Percentiles rank a stretch among this genome's conserved stretches.
These are phyloP conservation scores for Kryphioiulus occultus DNA, from an alignment of 2,888 invertebrate species.

Conservation along the genomic window DNA sequence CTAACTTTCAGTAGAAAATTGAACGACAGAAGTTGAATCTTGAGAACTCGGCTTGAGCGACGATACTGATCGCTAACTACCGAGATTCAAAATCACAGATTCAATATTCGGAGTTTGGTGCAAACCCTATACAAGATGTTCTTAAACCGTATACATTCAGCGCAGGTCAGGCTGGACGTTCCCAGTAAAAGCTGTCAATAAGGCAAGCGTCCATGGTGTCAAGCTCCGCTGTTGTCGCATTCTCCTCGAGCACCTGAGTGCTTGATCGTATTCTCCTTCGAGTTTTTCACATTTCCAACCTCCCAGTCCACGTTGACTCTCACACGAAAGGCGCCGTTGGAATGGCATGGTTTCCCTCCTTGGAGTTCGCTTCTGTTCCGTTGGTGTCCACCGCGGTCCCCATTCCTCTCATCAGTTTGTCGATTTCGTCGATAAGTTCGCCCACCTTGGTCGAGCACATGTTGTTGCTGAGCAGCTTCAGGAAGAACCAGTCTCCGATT, in stretches of 20 bases:
- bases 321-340: not conserved
- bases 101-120: too few relatives aligned
- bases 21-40: too few relatives aligned
- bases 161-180: too few relatives aligned
- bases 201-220: not conserved
- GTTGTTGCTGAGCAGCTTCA: slow-evolving; percentile 86
- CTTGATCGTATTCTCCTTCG: not conserved
- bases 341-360: not conserved
- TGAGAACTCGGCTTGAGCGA: too few relatives aligned
- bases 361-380: not conserved
- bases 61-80: too few relatives aligned
- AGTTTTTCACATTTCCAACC: not conserved
- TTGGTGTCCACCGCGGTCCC: not conserved
- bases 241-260: too few relatives aligned
- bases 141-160: too few relatives aligned
- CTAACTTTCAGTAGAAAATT: too few relatives aligned
- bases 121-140: too few relatives aligned
- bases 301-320: not conserved
- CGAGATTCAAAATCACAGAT: too few relatives aligned
- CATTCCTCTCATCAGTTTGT: not conserved
- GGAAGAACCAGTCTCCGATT: slow-evolving; percentile 86
- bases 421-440: slow-evolving; percentile 48
- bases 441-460: slow-evolving; percentile 68
- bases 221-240: too few relatives aligned
- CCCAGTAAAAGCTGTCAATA: too few relatives aligned